phyloP scores from a whole-genome alignment of 2,888 invertebrate genomes.

The Pardosa pseudoannulata region DNA sequence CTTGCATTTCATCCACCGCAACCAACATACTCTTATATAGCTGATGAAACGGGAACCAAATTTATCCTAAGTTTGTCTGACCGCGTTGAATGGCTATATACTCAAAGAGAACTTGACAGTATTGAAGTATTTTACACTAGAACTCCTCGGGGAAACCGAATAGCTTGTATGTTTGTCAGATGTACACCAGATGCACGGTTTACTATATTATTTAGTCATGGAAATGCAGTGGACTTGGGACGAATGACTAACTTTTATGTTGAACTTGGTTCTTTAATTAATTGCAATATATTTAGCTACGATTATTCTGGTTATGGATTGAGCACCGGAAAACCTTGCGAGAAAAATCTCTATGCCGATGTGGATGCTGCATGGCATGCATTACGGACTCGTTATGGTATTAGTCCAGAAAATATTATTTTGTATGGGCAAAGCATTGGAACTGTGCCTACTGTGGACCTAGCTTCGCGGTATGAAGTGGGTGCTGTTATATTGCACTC shows the following conservation, averaged over 20 bases:
- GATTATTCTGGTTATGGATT: conserved; percentile 91
- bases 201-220: conserved; percentile 97
- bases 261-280: conserved; percentile 95
- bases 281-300: conserved; percentile 96
- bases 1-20: conserved; percentile 99
- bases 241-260: conserved; percentile 99
- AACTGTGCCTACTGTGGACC: conserved; percentile 97
- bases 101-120: conserved; percentile 90
- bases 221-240: conserved; percentile 98
- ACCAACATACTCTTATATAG: conserved; percentile 95
- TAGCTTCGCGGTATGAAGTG: conserved; percentile 89
- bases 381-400: conserved; percentile 89
- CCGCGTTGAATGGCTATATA: conserved; percentile 97
- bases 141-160: conserved; percentile 95
- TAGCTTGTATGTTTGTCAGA: conserved; percentile 97
- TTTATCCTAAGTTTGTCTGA: conserved; percentile 90
- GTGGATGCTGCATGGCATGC: conserved; percentile 98
- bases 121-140: conserved; percentile 90
- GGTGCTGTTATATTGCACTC: conserved; percentile 98
- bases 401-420: conserved; percentile 97
- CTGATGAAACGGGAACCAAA: conserved; percentile 85
- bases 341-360: conserved; percentile 99
- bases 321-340: conserved; percentile 96
- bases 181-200: conserved; percentile 88
- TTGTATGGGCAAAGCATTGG: conserved; percentile 99